A percentile compares a stretch with the other conserved stretches of the same genome.
Evolutionary conservation across 2,888 invertebrate genomes (phyloP).

Genomic region (Polydrusus cervinus): DNA sequence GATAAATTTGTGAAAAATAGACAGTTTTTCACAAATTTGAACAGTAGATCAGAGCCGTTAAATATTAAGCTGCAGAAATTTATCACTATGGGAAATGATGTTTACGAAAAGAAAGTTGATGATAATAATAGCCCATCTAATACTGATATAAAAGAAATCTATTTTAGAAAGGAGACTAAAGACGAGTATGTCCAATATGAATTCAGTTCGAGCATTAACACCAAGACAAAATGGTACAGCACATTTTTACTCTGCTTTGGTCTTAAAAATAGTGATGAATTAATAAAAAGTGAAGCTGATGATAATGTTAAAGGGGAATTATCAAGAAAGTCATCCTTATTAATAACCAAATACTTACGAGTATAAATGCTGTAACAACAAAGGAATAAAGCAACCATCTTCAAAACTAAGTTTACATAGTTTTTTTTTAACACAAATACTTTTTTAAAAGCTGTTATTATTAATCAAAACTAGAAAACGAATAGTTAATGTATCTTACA

Average conservation of each 20-base stretch:
- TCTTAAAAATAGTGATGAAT: slow-evolving; percentile 1
- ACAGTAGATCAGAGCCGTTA: slow-evolving; percentile 1
- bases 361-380: slow-evolving; percentile 15
- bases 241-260: slow-evolving; percentile 45
- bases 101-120: neutral
- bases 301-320: slow-evolving; percentile 2
- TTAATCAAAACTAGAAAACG: no score
- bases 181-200: slow-evolving; percentile 22
- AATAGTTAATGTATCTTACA: no score
- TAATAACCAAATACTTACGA: slow-evolving; percentile 43
- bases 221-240: slow-evolving; percentile 40
- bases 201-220: neutral
- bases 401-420: neutral
- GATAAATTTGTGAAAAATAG: slow-evolving; percentile 22
- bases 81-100: slow-evolving; percentile 16
- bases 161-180: slow-evolving; percentile 3
- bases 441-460: no score
- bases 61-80: slow-evolving; percentile 11
- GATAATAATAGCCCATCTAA: neutral
- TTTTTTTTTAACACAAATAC: neutral
- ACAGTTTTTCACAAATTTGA: slow-evolving; percentile 15
- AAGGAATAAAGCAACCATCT: neutral
- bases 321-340: slow-evolving; percentile 25
- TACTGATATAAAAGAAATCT: neutral
- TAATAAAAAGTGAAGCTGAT: neutral